Evolutionary conservation across 1,140 invertebrate genomes (phyloP).

Genomic region (Lasioglossum albipes): DNA sequence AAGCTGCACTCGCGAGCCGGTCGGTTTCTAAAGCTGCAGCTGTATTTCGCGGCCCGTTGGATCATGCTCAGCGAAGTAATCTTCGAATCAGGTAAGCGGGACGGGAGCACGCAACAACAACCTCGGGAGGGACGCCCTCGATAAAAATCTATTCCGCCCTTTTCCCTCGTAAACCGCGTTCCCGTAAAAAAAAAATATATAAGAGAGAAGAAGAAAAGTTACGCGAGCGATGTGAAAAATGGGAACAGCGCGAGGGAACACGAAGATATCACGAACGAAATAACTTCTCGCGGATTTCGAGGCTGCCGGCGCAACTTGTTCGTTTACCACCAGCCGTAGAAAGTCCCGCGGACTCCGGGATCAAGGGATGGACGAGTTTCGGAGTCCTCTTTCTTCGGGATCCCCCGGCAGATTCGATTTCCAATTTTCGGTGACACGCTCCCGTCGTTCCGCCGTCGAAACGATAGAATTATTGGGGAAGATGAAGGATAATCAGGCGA

Average conservation of each 20-base stretch:
- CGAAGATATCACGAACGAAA: slow-evolving; percentile 25
- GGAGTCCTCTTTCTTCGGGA: background rate
- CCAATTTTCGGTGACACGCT: slow-evolving; percentile 50
- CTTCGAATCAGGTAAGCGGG: slow-evolving; percentile 86
- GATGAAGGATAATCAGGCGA: slow-evolving; percentile 29
- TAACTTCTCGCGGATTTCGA: slow-evolving; percentile 23
- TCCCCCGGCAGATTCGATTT: slow-evolving; percentile 36
- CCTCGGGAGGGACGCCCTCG: background rate
- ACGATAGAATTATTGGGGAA: slow-evolving; percentile 17
- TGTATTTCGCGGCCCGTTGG: slow-evolving; percentile 92
- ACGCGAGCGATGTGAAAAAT: no score
- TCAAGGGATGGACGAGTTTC: slow-evolving; percentile 38
- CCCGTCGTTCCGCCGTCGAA: background rate
- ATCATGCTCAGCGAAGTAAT: slow-evolving; percentile 93
- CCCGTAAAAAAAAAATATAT: no score
- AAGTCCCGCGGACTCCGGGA: slow-evolving; percentile 30
- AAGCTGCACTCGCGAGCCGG: slow-evolving; percentile 89
- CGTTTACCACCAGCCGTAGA: background rate
- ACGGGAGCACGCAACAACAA: background rate
- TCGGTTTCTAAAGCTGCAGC: slow-evolving; percentile 87
- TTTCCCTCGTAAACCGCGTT: background rate
- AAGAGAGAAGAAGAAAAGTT: no score
- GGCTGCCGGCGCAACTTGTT: slow-evolving; percentile 3
- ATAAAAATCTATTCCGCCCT: slow-evolving; percentile 40
- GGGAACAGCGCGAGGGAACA: no score